Base-by-base conservation (phyloP, 2,113 vertebrate genomes). In the Poeciliopsis turrubarensis region DNA sequence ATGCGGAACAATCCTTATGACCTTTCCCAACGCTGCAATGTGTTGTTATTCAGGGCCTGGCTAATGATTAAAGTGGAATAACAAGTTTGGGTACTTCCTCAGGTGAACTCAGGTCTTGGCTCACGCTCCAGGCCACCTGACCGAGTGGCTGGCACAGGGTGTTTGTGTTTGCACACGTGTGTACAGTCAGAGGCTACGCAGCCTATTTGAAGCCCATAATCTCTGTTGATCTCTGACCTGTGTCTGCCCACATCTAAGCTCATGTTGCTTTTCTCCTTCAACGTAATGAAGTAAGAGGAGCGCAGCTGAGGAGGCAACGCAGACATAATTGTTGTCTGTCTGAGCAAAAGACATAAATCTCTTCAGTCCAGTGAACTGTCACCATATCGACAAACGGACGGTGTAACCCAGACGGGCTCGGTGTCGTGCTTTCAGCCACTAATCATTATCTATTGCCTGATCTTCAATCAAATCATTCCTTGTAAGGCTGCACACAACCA, bases 131-230 rank as follows among this genome's bases (percentile, higher is more conserved):
- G 63, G 81, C 81, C 90, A 85, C 89, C 85, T 87, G 88, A 91
- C 73, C 65, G 67, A 60, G 51, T 10, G 51, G 57, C 65, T 73
- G 62, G 66, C 64, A 67, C 25, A 7, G 27, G 15, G 51, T 71
- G n/a, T 63, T 26, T 73, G 70, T 72, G 25, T 82, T 29, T 37
- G 7, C 67, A n/a, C 12, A 30, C 26, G 17, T 64, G 60, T 25
- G 25, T 19, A 68, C 2, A 19, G 64, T 37, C 51, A 60, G 70
- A 57, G 68, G 32, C 68, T 27, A 69, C 5, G 19, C 51, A 72
- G 32, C 73, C 79, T 84, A 85, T 89, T 87, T 87, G 84, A 77
- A 88, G 89, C 75, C 79, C 81, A 70, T 92, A 92, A 91, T 92
- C 92, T 85, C 84, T 76, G 44, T 73, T 85, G 85, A 89, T 89